Percentiles rank a stretch among this genome's conserved stretches.
These are phyloP conservation scores for Enteromius afrohamiltoni DNA, from an alignment of 2,797 vertebrate species.

Conservation along the genomic window DNA sequence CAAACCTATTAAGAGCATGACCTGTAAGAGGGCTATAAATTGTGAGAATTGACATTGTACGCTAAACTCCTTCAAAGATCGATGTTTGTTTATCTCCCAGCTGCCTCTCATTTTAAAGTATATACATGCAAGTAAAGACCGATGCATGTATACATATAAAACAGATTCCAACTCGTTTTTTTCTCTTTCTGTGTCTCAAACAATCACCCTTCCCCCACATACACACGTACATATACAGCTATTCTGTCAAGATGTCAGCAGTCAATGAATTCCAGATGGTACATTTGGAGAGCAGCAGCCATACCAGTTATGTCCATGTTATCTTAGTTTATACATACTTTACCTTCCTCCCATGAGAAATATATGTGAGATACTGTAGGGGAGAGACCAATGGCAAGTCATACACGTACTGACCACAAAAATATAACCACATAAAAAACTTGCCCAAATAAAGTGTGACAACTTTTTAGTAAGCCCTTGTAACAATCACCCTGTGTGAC, in stretches of 20 bases:
- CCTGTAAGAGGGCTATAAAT: neutral
- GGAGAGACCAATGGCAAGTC: neutral
- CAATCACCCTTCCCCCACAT: neutral
- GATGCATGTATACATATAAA: constrained; percentile 9
- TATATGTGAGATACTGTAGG: neutral
- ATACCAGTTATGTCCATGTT: neutral
- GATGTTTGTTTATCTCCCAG: neutral
- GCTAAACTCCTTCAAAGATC: neutral
- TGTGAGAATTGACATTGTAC: neutral
- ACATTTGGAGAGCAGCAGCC: constrained; percentile 6
- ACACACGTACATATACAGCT: neutral
- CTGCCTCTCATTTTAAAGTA: constrained; percentile 2
- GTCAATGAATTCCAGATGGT: constrained; percentile 40
- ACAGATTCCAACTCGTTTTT: constrained; percentile 1
- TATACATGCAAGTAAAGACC: constrained; percentile 14
- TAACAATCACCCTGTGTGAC: neutral
- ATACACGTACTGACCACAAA: neutral
- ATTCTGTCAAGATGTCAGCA: constrained; percentile 18
- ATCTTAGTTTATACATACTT: constrained; percentile 38
- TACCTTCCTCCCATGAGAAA: neutral
- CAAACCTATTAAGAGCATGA: constrained; percentile 14
- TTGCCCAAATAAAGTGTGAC: neutral
- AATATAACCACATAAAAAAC: neutral
- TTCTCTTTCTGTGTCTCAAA: neutral
- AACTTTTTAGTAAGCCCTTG: neutral